Evolutionary conservation across 2,797 vertebrate species (phyloP), one percentile per base, ranked within the genome.

Genomic region (Halcyon chelicuti): DNA sequence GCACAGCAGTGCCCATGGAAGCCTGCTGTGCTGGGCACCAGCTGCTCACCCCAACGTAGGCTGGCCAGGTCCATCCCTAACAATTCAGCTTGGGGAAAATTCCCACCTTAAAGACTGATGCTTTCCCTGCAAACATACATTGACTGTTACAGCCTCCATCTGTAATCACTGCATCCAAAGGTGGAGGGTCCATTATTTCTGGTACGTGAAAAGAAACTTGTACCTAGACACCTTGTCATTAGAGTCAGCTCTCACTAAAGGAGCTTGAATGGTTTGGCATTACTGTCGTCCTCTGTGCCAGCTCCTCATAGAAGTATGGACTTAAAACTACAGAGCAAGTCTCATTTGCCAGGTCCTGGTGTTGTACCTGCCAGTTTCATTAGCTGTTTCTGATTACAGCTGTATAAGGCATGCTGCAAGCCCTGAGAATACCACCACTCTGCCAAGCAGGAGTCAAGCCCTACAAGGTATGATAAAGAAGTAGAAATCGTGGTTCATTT

Each of bases 61-160:
- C 63, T 49, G 31, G 44, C 22, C 76, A 28, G 3, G 16, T 7
- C 9, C 0, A 1, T 25, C 29, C 29, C 26, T 58, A 8, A 39
- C 1, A 0, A 14, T 85, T 47, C 3, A 4, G 1, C 33, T 10
- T 71, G 51, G 65, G 58, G 46, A 72, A 33, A 42, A 76, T 63
- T 66, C 26, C 22, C 16, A 9, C 18, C 44, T 85, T 51, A 8
- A 66, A 73, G 28, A 46, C 14, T 25, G 22, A 5, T 5, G 23
- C 33, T 76, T 55, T 80, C 23, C 21, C 25, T 73, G 23, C 0
- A 0, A 14, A 22, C 2, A 0, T 9, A 1, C 0, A 0, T 14
- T 46, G 63, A 20, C 63, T 91, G 14, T 33, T 79, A 28, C 1
- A 31, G 3, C 7, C 14, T 58, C 35, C 31, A 1, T 31, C 61